Evolutionary conservation across 2,113 vertebrate genomes (phyloP).

Genomic region (Bothrops jararaca): DNA sequence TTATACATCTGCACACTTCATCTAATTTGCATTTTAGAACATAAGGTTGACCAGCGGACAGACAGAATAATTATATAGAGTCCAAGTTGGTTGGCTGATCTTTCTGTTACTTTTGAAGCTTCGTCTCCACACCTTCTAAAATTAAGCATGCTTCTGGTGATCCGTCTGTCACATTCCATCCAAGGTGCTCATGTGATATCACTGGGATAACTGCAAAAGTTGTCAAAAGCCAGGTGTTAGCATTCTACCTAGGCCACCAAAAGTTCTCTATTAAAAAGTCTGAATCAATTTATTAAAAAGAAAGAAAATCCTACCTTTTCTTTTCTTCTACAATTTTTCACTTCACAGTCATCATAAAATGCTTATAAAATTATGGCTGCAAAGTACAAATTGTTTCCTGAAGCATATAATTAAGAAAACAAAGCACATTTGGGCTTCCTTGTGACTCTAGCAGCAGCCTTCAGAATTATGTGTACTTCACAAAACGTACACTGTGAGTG

Average conservation of each 20-base stretch:
- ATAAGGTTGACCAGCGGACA: slow-evolving; percentile 66
- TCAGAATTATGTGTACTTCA: neutral
- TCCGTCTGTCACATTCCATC: slow-evolving; percentile 53
- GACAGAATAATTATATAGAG: slow-evolving; percentile 66
- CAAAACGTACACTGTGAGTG: neutral
- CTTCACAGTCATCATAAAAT: neutral
- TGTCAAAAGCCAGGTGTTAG: slow-evolving; percentile 46
- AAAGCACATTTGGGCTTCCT: slow-evolving; percentile 5
- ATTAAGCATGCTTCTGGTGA: slow-evolving; percentile 64
- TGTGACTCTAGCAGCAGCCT: neutral
- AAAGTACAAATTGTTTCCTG: slow-evolving; percentile 6
- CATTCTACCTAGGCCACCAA: slow-evolving; percentile 18
- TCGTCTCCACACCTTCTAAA: slow-evolving; percentile 63
- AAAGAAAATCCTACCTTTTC: neutral
- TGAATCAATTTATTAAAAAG: neutral
- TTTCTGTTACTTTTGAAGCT: slow-evolving; percentile 67
- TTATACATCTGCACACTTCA: slow-evolving; percentile 66
- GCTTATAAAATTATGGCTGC: neutral
- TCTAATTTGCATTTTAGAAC: slow-evolving; percentile 69
- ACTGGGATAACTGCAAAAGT: slow-evolving; percentile 36
- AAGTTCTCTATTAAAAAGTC: slow-evolving; percentile 18
- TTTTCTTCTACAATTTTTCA: slow-evolving; percentile 12
- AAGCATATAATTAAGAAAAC: neutral
- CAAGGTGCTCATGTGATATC: slow-evolving; percentile 36
- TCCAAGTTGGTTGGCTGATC: slow-evolving; percentile 68